These are phyloP conservation scores for Manduca sexta DNA, from an alignment of 1,140 invertebrate genomes.

Conservation along the genomic window DNA sequence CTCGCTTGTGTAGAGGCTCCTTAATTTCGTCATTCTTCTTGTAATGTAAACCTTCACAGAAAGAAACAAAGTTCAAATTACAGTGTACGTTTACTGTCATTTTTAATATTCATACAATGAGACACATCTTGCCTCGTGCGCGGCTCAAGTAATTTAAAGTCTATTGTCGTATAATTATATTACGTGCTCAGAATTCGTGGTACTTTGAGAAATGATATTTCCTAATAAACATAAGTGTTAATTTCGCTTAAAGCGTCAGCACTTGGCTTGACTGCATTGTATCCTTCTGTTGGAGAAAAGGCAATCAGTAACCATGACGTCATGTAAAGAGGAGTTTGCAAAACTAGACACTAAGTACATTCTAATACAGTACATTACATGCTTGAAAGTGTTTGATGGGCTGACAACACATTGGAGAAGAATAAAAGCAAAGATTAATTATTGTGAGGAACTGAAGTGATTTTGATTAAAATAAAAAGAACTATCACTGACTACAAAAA, in stretches of 20 bases:
- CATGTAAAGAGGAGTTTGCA: too few relatives aligned
- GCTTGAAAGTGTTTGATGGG: too few relatives aligned
- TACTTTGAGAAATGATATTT: conserved; percentile 30
- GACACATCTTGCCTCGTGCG: conserved; percentile 25
- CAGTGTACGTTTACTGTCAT: conserved; percentile 3
- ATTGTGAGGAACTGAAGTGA: too few relatives aligned
- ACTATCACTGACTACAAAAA: too few relatives aligned
- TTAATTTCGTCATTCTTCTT: background rate
- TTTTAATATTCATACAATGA: conserved; percentile 40
- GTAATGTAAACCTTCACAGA: background rate
- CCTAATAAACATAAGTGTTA: conserved; percentile 30
- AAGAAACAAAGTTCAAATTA: background rate
- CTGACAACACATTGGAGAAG: too few relatives aligned
- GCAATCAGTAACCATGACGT: too few relatives aligned
- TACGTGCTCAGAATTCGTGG: conserved; percentile 30
- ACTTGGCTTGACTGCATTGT: background rate
- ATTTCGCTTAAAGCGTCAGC: conserved; percentile 1
- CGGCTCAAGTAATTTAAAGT: conserved; percentile 35
- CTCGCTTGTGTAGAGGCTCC: conserved; percentile 1
- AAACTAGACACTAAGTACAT: too few relatives aligned
- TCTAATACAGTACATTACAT: too few relatives aligned
- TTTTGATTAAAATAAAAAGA: too few relatives aligned
- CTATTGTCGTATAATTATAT: conserved; percentile 44
- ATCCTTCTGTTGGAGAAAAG: too few relatives aligned
- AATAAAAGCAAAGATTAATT: too few relatives aligned